Evolutionary conservation across 2,797 vertebrate species (phyloP), one percentile per base, ranked within the genome.

Genomic region (Acipenser ruthenus): DNA sequence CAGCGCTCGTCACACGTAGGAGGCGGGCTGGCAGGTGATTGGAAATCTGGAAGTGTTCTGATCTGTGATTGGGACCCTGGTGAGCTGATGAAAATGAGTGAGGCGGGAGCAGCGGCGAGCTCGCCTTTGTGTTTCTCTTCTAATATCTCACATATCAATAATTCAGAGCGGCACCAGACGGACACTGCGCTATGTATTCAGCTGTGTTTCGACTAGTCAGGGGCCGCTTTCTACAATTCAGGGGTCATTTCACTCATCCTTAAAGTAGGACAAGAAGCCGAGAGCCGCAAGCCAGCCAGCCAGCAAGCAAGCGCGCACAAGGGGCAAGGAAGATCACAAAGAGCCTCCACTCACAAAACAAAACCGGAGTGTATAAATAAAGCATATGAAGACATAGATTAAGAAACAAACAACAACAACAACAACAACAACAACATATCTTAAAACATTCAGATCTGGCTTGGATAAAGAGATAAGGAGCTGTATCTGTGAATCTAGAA

Each of bases 131-230:
- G 90, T 86, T 88, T 72, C 72, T 82, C 80, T 83, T 82, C 88
- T 86, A 88, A 88, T 87, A 85, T 86, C 87, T 84, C 81, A 80
- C 82, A 78, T 87, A 87, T 89, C 87, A 92, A 92, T 92, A 91
- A 92, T 92, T 92, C 83, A 94, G 87, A 78, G 87, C 80, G 84
- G 71, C 72, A 84, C 82, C 80, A 85, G 84, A 85, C 82, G 76
- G 84, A 89, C 79, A 82, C 79, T 83, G 84, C 89, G 89, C 91
- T 88, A 94, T 94, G 93, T 83, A 74, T 89, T 80, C 84, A 80
- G 74, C 79, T 83, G 84, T 76, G 84, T 75, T 82, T 73, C 79
- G 84, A 82, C 80, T 85, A 70, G 81, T 80, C 79, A 86, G 82
- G 83, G 87, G 90, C 88, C 85, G 77, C 78, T 78, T 78, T 80